Base-by-base conservation (phyloP, 2,888 invertebrate species). In the Drosophila koepferae region DNA sequence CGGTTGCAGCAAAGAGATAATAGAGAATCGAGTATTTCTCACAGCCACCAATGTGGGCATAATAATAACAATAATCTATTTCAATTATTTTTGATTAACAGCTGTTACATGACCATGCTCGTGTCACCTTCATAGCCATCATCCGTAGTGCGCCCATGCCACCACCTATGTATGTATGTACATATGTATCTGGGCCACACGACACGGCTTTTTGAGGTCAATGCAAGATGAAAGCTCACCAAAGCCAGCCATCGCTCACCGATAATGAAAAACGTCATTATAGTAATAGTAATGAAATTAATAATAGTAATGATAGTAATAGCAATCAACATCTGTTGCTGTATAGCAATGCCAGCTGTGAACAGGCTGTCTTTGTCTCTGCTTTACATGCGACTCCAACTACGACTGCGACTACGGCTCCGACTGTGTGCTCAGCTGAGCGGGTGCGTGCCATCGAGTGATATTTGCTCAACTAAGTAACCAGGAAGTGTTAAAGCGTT, bases 401-500 rank as follows among this genome's bases (percentile, higher is more conserved):
- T 36, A 10, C 34, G 36, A 14, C 20, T 44, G 20, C 18, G 18
- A 16, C 34, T 36, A 10, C 36, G 38, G 12, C 31, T 44, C 16
- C 18, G 18, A 16, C 44, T 72, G 79, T 82, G 41, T 84, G 82
- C 70, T 64, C 87, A 87, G 87, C 85, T 81, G 85, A 80, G 66
- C 46, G 46, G 23, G 20, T 67, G 67, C 41, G 59, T 48, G 43
- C 62, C 38, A 34, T 34, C 20, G 51, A 68, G 44, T 80, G 66
- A 44, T 80, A 59, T 83, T 86, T 77, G 70, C 62, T 41, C 62
- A 81, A 68, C 62, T 63, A 70, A 81, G 82, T 63, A 79, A 84
- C 73, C 76, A 84, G 87, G 77, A 74, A 81, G 69, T 64, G 63
- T 36, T 61, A 23, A 53, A 43, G 53, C 63, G 20, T 28, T 58